phyloP scores from a whole-genome alignment of 2,797 vertebrate species.

The Cyprinodon diabolis region DNA sequence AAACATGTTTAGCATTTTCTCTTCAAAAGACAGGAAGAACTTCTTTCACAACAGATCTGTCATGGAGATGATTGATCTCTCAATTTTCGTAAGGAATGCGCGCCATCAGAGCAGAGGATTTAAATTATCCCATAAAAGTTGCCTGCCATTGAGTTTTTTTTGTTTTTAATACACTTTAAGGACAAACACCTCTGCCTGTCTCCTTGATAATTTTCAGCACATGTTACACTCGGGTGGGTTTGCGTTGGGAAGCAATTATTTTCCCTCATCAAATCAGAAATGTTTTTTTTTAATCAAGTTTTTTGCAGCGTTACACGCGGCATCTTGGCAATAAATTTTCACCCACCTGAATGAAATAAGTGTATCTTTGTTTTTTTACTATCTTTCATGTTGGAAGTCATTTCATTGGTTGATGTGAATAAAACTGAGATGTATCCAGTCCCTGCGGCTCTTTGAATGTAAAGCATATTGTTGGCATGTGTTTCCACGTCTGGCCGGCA shows the following conservation, averaged over 20 bases:
- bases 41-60: constrained; percentile 67
- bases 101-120: constrained; percentile 72
- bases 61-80: constrained; percentile 77
- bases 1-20: constrained; percentile 70
- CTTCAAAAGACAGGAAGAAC: constrained; percentile 59
- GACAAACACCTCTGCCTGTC: constrained; percentile 82
- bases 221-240: constrained; percentile 80
- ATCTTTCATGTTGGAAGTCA: constrained; percentile 34
- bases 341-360: constrained; percentile 53
- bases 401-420: constrained; percentile 59
- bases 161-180: constrained; percentile 66
- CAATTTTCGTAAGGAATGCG: constrained; percentile 77
- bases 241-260: constrained; percentile 77
- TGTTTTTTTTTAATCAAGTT: constrained; percentile 80
- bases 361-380: constrained; percentile 22
- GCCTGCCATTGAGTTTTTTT: constrained; percentile 62
- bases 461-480: constrained; percentile 60
- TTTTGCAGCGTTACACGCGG: constrained; percentile 58
- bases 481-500: constrained; percentile 41
- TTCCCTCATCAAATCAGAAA: constrained; percentile 81
- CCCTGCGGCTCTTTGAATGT: constrained; percentile 45
- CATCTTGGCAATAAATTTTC: constrained; percentile 52
- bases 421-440: constrained; percentile 61
- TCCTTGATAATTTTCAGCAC: constrained; percentile 80
- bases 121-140: constrained; percentile 81